A percentile compares a stretch with the other conserved stretches of the same genome.
phyloP scores from a whole-genome alignment of 1,140 invertebrate species.

The Steinernema khuongi region DNA sequence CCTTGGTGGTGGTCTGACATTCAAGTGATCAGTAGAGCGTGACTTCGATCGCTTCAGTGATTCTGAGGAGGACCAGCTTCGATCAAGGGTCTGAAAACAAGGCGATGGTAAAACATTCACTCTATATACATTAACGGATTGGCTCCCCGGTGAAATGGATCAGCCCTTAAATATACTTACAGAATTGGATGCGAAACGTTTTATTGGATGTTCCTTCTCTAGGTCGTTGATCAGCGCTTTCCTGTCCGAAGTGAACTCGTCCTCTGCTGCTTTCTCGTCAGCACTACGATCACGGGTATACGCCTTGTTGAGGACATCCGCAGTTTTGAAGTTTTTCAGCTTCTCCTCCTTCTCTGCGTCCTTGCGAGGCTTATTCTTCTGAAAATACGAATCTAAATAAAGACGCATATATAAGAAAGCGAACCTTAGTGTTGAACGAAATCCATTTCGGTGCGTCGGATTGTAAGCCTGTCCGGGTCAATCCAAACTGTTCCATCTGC shows the following conservation, averaged over 20 bases:
- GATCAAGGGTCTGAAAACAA: neutral
- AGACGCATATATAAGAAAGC: neutral
- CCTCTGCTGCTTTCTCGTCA: neutral
- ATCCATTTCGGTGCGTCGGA: neutral
- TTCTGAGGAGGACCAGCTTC: neutral
- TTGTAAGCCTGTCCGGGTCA: neutral
- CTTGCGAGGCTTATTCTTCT: neutral
- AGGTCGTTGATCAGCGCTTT: neutral
- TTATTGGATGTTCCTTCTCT: neutral
- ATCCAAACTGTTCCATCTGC: neutral
- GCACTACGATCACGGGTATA: neutral
- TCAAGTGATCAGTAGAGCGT: too few species aligned
- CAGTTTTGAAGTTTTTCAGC: neutral
- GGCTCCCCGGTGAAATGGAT: neutral
- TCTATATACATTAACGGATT: neutral
- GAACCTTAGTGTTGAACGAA: neutral
- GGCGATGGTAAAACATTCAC: neutral
- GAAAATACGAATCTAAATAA: neutral
- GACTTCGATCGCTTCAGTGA: neutral
- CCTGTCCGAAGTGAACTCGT: neutral
- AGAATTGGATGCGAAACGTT: neutral
- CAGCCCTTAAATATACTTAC: neutral
- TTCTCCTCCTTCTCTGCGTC: neutral
- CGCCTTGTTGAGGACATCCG: neutral
- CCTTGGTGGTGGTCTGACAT: too few species aligned